These are phyloP conservation scores for Murina feae DNA, from an alignment of 2,113 vertebrate species.

Conservation along the genomic window DNA sequence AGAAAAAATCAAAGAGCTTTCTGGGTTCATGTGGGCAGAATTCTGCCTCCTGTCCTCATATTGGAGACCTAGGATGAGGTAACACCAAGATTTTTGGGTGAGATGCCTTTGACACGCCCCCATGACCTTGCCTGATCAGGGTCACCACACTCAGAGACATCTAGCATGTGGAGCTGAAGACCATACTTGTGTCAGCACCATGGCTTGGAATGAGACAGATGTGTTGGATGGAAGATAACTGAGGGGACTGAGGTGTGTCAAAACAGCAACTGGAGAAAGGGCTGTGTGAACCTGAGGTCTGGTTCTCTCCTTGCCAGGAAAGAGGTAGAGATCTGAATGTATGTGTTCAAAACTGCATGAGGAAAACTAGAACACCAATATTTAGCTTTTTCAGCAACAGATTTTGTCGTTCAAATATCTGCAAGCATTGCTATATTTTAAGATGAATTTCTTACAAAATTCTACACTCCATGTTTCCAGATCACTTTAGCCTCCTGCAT, in stretches of 20 bases:
- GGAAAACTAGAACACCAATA: not conserved
- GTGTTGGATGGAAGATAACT: no score
- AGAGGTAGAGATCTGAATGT: rapidly evolving
- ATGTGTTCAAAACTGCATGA: not conserved
- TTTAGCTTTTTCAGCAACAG: no score
- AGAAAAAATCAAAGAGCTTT: no score
- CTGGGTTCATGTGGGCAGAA: not conserved
- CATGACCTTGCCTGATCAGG: not conserved
- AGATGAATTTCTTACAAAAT: not conserved
- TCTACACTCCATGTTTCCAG: not conserved
- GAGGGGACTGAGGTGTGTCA: not conserved
- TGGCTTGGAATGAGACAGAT: not conserved
- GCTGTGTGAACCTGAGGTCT: not conserved
- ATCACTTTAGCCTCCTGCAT: not conserved
- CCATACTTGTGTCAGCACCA: no score
- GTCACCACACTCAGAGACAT: not conserved
- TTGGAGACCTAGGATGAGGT: not conserved
- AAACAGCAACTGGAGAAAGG: not conserved
- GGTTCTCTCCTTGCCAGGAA: not conserved
- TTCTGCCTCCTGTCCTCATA: not conserved
- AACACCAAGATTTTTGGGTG: no score
- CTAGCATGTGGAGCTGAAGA: no score
- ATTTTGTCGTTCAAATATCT: not conserved
- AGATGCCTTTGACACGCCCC: no score
- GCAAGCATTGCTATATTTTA: not conserved